Percentiles rank a stretch among this genome's conserved stretches.
These are phyloP conservation scores for Aleadryas rufinucha DNA, from an alignment of 2,113 vertebrate genomes.

Conservation along the genomic window DNA sequence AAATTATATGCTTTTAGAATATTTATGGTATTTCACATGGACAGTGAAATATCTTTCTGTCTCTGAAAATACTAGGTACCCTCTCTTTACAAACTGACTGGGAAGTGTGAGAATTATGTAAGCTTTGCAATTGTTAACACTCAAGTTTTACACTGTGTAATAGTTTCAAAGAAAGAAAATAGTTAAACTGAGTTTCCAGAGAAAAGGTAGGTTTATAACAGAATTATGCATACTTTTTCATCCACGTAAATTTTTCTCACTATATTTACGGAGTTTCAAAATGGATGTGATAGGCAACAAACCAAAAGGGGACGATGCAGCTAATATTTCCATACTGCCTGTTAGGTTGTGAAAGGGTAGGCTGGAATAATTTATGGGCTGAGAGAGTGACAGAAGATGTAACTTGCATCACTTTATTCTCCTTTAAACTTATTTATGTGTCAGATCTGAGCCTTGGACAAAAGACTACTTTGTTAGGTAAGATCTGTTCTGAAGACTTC, in stretches of 20 bases:
- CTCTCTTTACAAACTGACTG: not conserved
- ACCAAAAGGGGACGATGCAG: not conserved
- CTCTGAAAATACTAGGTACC: not conserved
- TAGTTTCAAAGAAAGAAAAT: not conserved
- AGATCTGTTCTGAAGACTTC: not conserved
- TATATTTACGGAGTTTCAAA: not conserved
- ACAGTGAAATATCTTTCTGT: not conserved
- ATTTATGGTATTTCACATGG: not conserved
- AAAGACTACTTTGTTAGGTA: not conserved
- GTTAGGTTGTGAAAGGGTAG: not conserved
- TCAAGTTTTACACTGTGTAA: not conserved
- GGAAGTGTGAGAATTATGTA: not conserved
- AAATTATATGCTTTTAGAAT: not conserved
- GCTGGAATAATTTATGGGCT: conserved; percentile 1
- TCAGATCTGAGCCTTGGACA: not conserved
- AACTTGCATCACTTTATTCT: not conserved
- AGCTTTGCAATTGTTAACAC: not conserved
- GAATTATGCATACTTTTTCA: not conserved
- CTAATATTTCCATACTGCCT: not conserved
- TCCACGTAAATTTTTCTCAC: not conserved
- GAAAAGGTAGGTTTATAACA: not conserved
- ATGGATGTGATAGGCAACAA: not conserved
- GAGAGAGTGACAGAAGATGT: not conserved
- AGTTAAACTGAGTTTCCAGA: not conserved
- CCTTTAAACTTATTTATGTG: not conserved